Percentiles rank a stretch among this genome's conserved stretches.
phyloP scores from a whole-genome alignment of 2,888 invertebrate species.

The Anagyrus pseudococci region DNA sequence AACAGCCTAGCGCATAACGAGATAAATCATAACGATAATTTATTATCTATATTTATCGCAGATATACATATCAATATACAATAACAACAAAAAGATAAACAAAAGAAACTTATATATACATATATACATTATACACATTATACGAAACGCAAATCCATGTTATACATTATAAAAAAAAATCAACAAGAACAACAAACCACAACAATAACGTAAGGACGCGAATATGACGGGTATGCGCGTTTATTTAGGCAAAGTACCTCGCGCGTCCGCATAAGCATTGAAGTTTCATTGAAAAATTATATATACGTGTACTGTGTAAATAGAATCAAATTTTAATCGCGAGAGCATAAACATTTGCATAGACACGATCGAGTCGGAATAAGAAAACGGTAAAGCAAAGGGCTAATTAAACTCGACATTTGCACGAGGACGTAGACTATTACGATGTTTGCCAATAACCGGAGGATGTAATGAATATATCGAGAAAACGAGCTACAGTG shows the following conservation, averaged over 20 bases:
- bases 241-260: no score
- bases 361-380: conserved; percentile 21
- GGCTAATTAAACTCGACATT: conserved; percentile 5
- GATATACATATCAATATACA: conserved; percentile 27
- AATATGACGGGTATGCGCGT: neutral
- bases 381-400: neutral
- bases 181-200: no score
- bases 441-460: no score
- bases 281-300: conserved; percentile 31
- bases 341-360: conserved; percentile 25
- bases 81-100: conserved; percentile 9
- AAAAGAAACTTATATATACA: conserved; percentile 34
- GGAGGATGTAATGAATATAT: no score
- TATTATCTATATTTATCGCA: conserved; percentile 25
- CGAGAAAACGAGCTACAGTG: no score
- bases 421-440: conserved; percentile 21
- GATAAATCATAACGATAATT: conserved; percentile 26
- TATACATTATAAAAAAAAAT: conserved; percentile 11
- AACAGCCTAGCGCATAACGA: no score
- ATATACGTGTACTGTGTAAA: conserved; percentile 30
- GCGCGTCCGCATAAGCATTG: no score
- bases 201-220: no score
- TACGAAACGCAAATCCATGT: conserved; percentile 35
- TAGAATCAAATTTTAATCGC: conserved; percentile 30
- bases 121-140: conserved; percentile 37